Conservation (phyloP, 2,797 vertebrate genomes). For the Cyprinella venusta region DNA sequence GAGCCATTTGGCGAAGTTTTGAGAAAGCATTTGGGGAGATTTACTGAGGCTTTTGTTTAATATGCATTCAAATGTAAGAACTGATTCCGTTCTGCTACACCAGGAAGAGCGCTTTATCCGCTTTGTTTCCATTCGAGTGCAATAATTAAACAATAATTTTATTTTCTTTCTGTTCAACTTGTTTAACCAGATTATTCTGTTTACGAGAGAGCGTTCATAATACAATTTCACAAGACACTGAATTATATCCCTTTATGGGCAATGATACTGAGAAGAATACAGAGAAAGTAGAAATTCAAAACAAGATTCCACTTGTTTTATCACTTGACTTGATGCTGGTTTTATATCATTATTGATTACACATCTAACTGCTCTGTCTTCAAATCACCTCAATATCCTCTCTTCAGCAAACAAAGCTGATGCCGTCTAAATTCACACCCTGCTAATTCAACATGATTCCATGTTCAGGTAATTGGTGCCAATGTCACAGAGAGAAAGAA, state of each 20-base stretch:
- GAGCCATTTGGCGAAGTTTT: slow-evolving; percentile 63
- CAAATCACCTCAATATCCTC: background rate
- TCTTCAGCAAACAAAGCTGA: slow-evolving; percentile 41
- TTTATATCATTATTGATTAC: background rate
- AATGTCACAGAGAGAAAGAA: slow-evolving; percentile 76
- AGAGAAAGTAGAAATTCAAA: no score
- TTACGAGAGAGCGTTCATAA: background rate
- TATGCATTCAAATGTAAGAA: slow-evolving; percentile 74
- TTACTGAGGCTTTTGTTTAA: slow-evolving; percentile 80
- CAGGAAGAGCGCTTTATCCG: slow-evolving; percentile 44
- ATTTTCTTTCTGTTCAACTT: slow-evolving; percentile 27
- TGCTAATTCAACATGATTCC: slow-evolving; percentile 54
- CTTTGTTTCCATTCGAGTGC: slow-evolving; percentile 33
- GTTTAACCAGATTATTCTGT: slow-evolving; percentile 13
- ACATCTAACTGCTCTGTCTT: background rate
- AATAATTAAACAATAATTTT: slow-evolving; percentile 22
- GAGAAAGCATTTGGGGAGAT: slow-evolving; percentile 80
- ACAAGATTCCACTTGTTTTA: background rate
- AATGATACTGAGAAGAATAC: background rate
- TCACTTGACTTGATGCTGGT: background rate
- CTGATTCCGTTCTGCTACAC: slow-evolving; percentile 54
- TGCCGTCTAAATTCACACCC: slow-evolving; percentile 41
- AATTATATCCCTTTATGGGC: background rate
- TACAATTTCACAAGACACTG: background rate
- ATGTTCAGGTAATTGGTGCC: slow-evolving; percentile 76